phyloP scores from a whole-genome alignment of 2,797 vertebrate species.

The Phoeniculus purpureus region DNA sequence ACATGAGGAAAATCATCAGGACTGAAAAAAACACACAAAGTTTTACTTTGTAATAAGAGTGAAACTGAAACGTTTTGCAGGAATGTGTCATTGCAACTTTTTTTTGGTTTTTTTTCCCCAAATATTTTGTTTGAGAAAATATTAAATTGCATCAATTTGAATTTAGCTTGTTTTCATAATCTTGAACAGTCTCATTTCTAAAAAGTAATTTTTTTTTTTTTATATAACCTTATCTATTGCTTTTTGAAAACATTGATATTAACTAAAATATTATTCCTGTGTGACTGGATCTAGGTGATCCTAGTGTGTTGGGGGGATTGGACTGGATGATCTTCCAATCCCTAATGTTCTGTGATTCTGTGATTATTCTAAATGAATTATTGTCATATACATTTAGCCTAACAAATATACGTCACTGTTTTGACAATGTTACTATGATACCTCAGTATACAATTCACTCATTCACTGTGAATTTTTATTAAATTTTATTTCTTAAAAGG shows the following conservation, averaged over 20 bases:
- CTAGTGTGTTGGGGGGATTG: no score
- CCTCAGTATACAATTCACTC: not conserved
- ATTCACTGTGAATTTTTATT: not conserved
- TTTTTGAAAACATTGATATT: not conserved
- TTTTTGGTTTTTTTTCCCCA: not conserved
- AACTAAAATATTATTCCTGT: not conserved
- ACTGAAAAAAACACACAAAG: not conserved
- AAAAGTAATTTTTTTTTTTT: not conserved
- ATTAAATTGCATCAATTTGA: not conserved
- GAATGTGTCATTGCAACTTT: not conserved
- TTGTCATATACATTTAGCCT: not conserved
- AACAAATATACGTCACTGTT: not conserved
- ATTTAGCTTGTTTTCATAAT: not conserved
- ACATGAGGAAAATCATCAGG: not conserved
- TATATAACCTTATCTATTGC: accelerated
- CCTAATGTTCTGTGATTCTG: no score
- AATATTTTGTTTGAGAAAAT: not conserved
- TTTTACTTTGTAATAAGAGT: not conserved
- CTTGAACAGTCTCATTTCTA: not conserved
- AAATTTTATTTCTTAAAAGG: not conserved
- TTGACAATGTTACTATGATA: not conserved
- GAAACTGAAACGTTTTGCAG: not conserved
- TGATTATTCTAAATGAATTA: not conserved
- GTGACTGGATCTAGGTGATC: no score
- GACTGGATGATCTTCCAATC: no score